phyloP scores from a whole-genome alignment of 2,888 invertebrate genomes.

The Chaetogeoica ovagalla region DNA sequence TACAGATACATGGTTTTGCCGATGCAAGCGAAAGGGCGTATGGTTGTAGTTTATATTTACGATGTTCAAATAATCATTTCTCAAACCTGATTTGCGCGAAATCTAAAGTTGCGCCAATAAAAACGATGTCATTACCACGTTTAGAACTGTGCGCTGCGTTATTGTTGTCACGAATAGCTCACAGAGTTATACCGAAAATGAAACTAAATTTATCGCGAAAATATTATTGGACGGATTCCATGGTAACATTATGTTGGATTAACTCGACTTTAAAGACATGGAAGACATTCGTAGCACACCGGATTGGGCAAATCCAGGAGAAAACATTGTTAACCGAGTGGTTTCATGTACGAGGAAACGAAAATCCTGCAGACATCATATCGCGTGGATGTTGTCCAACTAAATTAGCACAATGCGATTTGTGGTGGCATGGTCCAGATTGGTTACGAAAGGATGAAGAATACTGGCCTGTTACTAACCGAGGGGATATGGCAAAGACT shows the following conservation, averaged over 20 bases:
- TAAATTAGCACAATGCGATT: neutral
- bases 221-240: conserved; percentile 56
- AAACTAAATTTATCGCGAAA: conserved; percentile 33
- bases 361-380: conserved; percentile 9
- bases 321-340: neutral
- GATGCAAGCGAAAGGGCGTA: conserved; percentile 55
- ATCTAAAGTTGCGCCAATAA: conserved; percentile 56
- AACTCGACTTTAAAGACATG: neutral
- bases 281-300: conserved; percentile 4
- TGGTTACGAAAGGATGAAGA: neutral
- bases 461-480: neutral
- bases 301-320: conserved; percentile 1
- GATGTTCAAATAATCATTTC: conserved; percentile 47
- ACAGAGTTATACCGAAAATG: conserved; percentile 18
- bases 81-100: conserved; percentile 56
- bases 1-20: conserved; percentile 51
- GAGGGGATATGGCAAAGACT: neutral
- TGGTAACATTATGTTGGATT: conserved; percentile 55
- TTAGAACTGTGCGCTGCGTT: conserved; percentile 55
- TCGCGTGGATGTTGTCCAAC: neutral
- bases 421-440: neutral
- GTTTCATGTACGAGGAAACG: neutral
- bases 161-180: conserved; percentile 47
- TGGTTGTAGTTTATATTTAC: conserved; percentile 56
- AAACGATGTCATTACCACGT: conserved; percentile 55